Base-by-base conservation (phyloP, 2,797 vertebrate species). In the Sebastes variabilis region DNA sequence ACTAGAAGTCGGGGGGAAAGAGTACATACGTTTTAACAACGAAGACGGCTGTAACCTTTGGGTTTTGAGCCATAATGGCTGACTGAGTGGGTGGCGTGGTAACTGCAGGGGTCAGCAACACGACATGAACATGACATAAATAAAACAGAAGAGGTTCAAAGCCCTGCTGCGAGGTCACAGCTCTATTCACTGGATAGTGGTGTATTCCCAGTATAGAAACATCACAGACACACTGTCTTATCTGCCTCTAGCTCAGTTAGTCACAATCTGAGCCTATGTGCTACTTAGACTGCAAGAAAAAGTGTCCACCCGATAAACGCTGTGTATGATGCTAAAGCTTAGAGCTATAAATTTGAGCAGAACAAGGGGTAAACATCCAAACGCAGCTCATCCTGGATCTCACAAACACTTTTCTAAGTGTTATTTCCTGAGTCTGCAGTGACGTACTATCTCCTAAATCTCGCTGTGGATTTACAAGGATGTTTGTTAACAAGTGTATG, bases 1-100 rank as follows among this genome's bases (percentile, higher is more conserved):
- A 16, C 0, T 7, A 10, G n/a, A 11, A 20, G 18, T 2, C 2
- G 5, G 2, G 24, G 24, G 14, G 0, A 42, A 13, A 29, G 71
- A 56, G 32, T 22, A 18, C 9, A 42, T 59, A n/a, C 20, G 34
- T 78, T 79, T 24, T 24, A 65, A 60, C 18, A 2, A 55, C 1
- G 24, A 6, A 77, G 46, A 55, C 54, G 1, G 72, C 18, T 10
- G 13, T 20, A 25, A 66, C n/a, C 65, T 85, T 14, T 58, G 55
- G 30, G n/a, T 58, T 66, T 18, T 1, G n/a, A 76, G 82, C 72
- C 22, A 7, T 79, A 68, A 85, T 72, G 56, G 70, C 55, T 68
- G 78, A 66, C 59, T 29, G 80, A 73, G 83, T 82, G 77, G 79
- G 76, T 27, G 71, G 74, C 3, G n/a, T 64, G 46, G 54, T 58